Conservation (phyloP, 2,888 invertebrate genomes). For the Drosophila recens region DNA sequence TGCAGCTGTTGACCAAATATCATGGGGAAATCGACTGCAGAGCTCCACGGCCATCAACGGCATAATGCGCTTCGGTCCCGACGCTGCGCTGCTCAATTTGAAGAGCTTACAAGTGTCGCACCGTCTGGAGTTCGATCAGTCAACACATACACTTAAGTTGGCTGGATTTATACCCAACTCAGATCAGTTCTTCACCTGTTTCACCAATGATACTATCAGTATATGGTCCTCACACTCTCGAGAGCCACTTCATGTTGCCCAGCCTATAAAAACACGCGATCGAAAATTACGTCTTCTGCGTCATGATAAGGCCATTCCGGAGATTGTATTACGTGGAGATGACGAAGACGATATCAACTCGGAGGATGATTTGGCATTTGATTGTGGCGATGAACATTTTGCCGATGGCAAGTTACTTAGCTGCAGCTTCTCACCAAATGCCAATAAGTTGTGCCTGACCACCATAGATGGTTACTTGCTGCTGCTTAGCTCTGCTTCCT, state of each 20-base stretch:
- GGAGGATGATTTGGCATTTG: conserved; percentile 53
- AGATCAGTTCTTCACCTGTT: conserved; percentile 89
- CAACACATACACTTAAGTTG: conserved; percentile 86
- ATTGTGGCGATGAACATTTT: conserved; percentile 69
- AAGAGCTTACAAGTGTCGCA: conserved; percentile 67
- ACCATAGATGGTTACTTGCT: conserved; percentile 81
- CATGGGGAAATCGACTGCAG: conserved; percentile 64
- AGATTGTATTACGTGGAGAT: conserved; percentile 53
- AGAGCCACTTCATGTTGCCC: conserved; percentile 88
- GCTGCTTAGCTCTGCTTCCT: conserved; percentile 69
- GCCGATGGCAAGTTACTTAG: conserved; percentile 75
- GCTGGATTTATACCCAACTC: conserved; percentile 88
- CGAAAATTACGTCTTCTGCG: conserved; percentile 64
- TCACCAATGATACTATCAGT: conserved; percentile 90
- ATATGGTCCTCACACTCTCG: conserved; percentile 89
- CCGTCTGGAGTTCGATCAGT: conserved; percentile 78
- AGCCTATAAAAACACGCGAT: conserved; percentile 80
- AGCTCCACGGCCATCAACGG: conserved; percentile 35
- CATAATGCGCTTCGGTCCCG: conserved; percentile 67
- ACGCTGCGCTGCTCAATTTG: conserved; percentile 77
- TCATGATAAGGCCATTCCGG: conserved; percentile 42
- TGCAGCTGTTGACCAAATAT: conserved; percentile 68
- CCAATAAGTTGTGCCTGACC: conserved; percentile 74
- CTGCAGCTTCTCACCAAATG: conserved; percentile 76
- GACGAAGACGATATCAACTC: conserved; percentile 39